Conservation (phyloP, 2,113 vertebrate genomes). For the Gnathonemus longibarbis region DNA sequence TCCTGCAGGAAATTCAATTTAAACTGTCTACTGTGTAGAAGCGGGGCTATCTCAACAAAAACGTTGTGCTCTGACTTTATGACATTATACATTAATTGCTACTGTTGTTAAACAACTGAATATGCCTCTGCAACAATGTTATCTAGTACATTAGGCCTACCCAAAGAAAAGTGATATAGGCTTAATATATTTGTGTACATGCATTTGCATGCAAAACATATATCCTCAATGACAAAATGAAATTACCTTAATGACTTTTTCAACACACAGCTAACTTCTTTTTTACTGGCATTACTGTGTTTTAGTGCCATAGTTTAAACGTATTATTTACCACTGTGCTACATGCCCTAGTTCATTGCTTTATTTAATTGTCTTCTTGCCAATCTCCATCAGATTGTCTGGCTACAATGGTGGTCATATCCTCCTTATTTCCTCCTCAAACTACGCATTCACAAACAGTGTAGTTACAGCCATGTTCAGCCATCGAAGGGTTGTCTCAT, state of each 20-base stretch:
- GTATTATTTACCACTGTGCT: not conserved
- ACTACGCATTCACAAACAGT: not conserved
- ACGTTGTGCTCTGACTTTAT: not conserved
- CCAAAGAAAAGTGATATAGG: not conserved
- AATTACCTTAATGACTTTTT: not conserved
- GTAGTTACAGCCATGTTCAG: not conserved
- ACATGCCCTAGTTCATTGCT: not conserved
- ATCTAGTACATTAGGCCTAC: not conserved
- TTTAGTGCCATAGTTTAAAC: not conserved
- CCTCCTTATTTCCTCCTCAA: not conserved
- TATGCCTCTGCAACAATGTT: not conserved
- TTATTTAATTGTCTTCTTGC: not conserved
- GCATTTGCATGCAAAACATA: not conserved
- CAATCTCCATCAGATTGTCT: not conserved
- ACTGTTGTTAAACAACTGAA: not conserved
- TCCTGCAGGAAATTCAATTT: not conserved
- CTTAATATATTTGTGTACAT: not conserved
- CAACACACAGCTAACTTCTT: not conserved
- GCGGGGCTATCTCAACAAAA: not conserved
- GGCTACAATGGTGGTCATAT: not conserved
- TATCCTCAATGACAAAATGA: not conserved
- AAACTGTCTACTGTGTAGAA: not conserved
- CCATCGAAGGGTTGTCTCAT: not conserved
- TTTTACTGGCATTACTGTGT: not conserved
- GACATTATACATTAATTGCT: not conserved